Base-by-base conservation (phyloP, 2,113 vertebrate genomes). In the Acrocephalus arundinaceus region DNA sequence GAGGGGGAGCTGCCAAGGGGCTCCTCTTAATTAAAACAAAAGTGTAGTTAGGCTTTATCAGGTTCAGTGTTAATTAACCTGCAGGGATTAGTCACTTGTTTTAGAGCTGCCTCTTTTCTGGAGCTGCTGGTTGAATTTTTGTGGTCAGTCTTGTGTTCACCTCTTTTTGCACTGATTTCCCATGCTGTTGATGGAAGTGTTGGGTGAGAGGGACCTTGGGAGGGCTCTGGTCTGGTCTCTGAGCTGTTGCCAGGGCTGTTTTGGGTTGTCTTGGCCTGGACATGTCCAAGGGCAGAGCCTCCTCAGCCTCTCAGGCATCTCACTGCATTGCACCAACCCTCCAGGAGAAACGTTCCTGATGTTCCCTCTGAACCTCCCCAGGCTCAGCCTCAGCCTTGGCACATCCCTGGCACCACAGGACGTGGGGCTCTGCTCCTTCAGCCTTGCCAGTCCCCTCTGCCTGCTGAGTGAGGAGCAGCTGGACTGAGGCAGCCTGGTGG, bases 301-400 rank as follows among this genome's bases (percentile, higher is more conserved):
- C 17, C 66, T 68, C 1, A 1, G 71, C 23, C 24, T 55, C 31
- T 25, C 0, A 0, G 80, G 33, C 37, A 24, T 3, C 35, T 80
- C 41, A 3, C 10, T 55, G 76, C 73, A 11, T 11, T 46, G 54
- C 51, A 57, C 24, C 9, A 55, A 9, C 17, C 27, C n/a, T 52
- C 3, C 41, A 28, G 55, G n/a, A 33, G 46, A 52, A 48, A 9
- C 25, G 16, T 43, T 0, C 23, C 57, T 51, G 35, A 0, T 41
- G 77, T 17, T 68, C 73, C 20, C 9, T 8, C 39, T 9, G 76
- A 61, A 30, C 30, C 5, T 48, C 21, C 30, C 27, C 46, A 27
- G 15, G 19, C 2, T 0, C 22, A 31, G 33, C 51, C 9, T 39
- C 37, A 39, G 37, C 37, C 37, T 39, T 39, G 37, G 5, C 23